Conservation (phyloP, 2,113 vertebrate genomes). For the Sceloporus undulatus region DNA sequence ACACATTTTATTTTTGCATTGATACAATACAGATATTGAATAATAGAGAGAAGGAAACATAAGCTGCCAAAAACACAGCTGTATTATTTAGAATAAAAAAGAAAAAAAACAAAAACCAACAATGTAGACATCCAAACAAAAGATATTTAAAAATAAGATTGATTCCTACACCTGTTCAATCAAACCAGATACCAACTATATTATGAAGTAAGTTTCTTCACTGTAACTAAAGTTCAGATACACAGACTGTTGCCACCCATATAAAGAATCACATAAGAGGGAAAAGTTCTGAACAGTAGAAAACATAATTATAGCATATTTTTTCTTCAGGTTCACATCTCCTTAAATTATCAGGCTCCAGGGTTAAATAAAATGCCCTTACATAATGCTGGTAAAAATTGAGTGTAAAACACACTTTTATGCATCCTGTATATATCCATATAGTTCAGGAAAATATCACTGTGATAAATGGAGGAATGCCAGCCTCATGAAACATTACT, state of each 20-base stretch:
- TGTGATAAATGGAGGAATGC: not conserved
- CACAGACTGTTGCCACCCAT: not conserved
- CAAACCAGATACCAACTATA: not conserved
- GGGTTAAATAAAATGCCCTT: not conserved
- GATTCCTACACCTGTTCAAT: not conserved
- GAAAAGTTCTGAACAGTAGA: no score
- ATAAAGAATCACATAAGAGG: not conserved
- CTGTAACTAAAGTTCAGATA: not conserved
- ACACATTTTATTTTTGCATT: not conserved
- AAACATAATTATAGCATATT: not conserved
- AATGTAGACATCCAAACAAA: not conserved
- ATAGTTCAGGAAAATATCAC: not conserved
- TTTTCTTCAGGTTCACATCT: not conserved
- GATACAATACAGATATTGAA: not conserved
- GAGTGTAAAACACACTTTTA: not conserved
- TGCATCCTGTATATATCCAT: not conserved
- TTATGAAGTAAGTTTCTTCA: not conserved
- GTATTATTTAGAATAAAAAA: not conserved
- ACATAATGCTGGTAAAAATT: not conserved
- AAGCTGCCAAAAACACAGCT: not conserved
- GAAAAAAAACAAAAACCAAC: not conserved
- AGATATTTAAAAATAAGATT: not conserved
- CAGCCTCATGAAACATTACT: constrained; percentile 10
- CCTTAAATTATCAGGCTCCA: not conserved
- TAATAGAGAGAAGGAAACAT: not conserved